A percentile compares a stretch with the other conserved stretches of the same genome.
Evolutionary conservation across 2,888 invertebrate genomes (phyloP).

Genomic region (Leptogaster cylindrica): DNA sequence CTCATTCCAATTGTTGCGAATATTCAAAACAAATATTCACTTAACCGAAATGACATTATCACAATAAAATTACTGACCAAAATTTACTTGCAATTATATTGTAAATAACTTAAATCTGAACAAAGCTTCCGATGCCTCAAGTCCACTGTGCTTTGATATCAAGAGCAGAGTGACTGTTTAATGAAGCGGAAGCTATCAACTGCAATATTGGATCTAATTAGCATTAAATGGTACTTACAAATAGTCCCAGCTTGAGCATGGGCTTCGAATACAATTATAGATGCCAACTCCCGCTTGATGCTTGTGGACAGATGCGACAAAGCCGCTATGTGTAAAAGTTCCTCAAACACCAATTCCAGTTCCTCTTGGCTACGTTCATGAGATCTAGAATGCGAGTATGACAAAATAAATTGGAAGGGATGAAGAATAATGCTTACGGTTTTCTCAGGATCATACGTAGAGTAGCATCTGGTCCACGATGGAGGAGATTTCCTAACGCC

Average conservation of each 20-base stretch:
- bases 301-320: slow-evolving; percentile 80
- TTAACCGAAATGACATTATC: neutral
- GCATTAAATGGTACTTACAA: slow-evolving; percentile 66
- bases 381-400: slow-evolving; percentile 65
- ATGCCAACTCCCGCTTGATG: slow-evolving; percentile 79
- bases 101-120: slow-evolving; percentile 10
- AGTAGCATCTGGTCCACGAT: slow-evolving; percentile 78
- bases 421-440: slow-evolving; percentile 66
- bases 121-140: too few species aligned
- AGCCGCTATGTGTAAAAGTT: slow-evolving; percentile 80
- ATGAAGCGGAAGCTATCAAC: too few species aligned
- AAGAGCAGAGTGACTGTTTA: too few species aligned
- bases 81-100: neutral
- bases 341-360: slow-evolving; percentile 81
- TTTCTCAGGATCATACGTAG: slow-evolving; percentile 81
- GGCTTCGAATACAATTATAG: slow-evolving; percentile 80
- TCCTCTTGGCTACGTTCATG: slow-evolving; percentile 80
- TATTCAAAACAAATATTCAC: slow-evolving; percentile 1
- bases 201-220: too few species aligned
- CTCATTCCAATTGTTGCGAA: too few species aligned
- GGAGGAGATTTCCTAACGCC: slow-evolving; percentile 70
- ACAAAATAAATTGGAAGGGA: neutral
- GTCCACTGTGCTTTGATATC: too few species aligned
- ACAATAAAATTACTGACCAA: neutral
- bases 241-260: slow-evolving; percentile 78